These are phyloP conservation scores for Aphelocoma californica DNA, from an alignment of 2,797 vertebrate species.

Conservation along the genomic window DNA sequence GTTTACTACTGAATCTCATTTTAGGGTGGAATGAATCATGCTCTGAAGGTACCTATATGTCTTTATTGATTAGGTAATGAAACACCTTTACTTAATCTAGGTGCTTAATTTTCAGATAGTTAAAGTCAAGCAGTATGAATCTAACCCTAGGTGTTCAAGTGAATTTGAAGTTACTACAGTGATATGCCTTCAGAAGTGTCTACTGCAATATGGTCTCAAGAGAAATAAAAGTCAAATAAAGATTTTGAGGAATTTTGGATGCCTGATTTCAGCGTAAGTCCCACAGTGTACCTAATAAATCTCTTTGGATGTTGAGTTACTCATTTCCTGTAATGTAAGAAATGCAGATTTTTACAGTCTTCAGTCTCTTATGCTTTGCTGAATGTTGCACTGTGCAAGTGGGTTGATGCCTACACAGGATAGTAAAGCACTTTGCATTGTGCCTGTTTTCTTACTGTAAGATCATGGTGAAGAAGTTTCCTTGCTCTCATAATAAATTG, in stretches of 20 bases:
- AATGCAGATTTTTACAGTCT: not conserved
- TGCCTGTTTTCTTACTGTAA: not conserved
- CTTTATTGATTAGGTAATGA: not conserved
- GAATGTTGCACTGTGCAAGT: not conserved
- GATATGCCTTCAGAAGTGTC: not conserved
- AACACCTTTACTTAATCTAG: not conserved
- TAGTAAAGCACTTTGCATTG: not conserved
- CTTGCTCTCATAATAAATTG: not conserved
- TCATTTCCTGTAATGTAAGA: not conserved
- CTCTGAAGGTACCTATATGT: not conserved
- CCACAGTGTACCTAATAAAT: not conserved
- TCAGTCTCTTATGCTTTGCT: not conserved
- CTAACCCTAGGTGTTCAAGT: not conserved
- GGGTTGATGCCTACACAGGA: not conserved
- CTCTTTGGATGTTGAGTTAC: not conserved
- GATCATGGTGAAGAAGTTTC: not conserved
- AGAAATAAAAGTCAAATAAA: not conserved
- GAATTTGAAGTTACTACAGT: not conserved
- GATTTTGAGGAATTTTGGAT: not conserved
- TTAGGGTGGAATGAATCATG: not conserved
- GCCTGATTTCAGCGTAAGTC: not conserved
- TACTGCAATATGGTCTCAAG: not conserved
- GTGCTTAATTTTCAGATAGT: not conserved
- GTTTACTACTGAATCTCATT: not conserved
- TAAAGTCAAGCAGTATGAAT: not conserved